A percentile compares a stretch with the other conserved stretches of the same genome.
Conservation (phyloP, 2,113 vertebrate genomes). For the Nipponia nippon region DNA sequence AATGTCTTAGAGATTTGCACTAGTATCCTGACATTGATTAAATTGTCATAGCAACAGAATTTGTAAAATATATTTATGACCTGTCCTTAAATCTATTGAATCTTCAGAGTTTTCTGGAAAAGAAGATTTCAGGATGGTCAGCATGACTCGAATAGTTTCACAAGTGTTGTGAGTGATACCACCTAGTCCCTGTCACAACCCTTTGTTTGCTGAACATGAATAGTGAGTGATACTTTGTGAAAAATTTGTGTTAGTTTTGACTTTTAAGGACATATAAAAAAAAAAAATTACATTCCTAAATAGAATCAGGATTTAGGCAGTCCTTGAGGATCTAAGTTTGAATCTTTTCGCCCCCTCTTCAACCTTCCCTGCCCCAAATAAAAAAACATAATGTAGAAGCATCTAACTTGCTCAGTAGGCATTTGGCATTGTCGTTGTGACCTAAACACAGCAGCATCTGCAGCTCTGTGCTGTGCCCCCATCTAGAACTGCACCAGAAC, state of each 20-base stretch:
- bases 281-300: neutral
- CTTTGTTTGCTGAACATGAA: neutral
- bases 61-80: neutral
- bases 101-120: neutral
- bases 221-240: neutral
- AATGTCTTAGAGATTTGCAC: neutral
- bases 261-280: neutral
- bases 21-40: neutral
- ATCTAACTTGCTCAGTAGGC: neutral
- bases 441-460: neutral
- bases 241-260: neutral
- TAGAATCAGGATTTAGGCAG: neutral
- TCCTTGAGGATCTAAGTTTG: neutral
- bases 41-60: neutral
- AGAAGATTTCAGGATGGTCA: neutral
- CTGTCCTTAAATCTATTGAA: neutral
- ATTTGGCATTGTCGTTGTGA: neutral
- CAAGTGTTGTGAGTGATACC: neutral
- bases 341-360: neutral
- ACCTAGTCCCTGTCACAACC: neutral
- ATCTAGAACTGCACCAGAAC: neutral
- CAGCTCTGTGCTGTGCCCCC: neutral
- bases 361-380: neutral
- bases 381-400: rapidly evolving
- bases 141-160: neutral